Evolutionary conservation across 2,797 vertebrate genomes (phyloP).

Genomic region (Triplophysa yarkandensis): DNA sequence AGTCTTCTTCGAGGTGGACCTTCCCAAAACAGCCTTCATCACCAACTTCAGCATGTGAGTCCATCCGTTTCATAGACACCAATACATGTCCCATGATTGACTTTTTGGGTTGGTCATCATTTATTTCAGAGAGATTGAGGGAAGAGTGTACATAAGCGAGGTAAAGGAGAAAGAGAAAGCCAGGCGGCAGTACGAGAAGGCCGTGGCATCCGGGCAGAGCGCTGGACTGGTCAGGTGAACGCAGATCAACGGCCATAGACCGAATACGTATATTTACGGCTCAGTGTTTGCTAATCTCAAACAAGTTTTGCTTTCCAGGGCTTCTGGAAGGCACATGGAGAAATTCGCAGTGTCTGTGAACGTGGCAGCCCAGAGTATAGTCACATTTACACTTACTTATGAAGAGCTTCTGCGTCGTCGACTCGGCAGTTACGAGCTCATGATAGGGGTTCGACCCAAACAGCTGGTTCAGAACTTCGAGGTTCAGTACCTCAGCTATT

Average conservation of each 20-base stretch:
- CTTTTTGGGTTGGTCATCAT: not conserved
- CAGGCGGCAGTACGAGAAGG: slow-evolving; percentile 85
- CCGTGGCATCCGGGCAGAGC: slow-evolving; percentile 83
- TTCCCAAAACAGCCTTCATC: slow-evolving; percentile 93
- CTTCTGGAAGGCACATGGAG: slow-evolving; percentile 90
- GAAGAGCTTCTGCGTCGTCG: slow-evolving; percentile 89
- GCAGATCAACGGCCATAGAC: not conserved
- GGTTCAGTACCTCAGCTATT: slow-evolving; percentile 67
- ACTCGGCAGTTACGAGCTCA: slow-evolving; percentile 85
- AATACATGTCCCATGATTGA: not conserved
- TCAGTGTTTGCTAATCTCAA: not conserved
- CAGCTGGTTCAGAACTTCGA: slow-evolving; percentile 85
- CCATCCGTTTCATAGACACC: not conserved
- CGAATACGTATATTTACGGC: not conserved
- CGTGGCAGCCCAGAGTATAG: slow-evolving; percentile 80
- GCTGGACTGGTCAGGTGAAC: slow-evolving; percentile 87
- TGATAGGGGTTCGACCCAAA: slow-evolving; percentile 86
- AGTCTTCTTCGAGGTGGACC: slow-evolving; percentile 85
- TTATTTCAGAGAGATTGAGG: slow-evolving; percentile 80
- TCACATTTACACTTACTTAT: slow-evolving; percentile 84
- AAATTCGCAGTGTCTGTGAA: slow-evolving; percentile 89
- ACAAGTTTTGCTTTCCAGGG: slow-evolving; percentile 63
- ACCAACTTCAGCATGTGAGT: slow-evolving; percentile 92
- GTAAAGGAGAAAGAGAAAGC: slow-evolving; percentile 88
- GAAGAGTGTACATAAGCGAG: slow-evolving; percentile 75